phyloP scores from a whole-genome alignment of 2,888 invertebrate species.

The Brenthis daphne region DNA sequence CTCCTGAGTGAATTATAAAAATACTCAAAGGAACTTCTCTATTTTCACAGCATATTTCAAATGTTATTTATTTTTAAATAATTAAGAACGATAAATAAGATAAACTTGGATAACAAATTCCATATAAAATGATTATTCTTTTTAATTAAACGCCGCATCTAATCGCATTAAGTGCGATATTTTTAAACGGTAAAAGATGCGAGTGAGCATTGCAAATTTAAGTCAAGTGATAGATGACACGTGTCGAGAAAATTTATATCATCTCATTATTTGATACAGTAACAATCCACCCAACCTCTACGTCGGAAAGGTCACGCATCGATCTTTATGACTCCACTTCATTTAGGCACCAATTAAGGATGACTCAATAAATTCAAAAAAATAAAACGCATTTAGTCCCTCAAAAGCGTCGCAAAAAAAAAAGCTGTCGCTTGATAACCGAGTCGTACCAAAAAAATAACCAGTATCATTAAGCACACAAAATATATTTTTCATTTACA shows the following conservation, averaged over 20 bases:
- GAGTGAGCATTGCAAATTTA: constrained; percentile 1
- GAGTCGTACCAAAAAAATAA: constrained; percentile 73
- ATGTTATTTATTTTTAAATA: background rate
- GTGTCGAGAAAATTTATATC: constrained; percentile 26
- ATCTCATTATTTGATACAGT: constrained; percentile 25
- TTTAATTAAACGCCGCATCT: constrained; percentile 16
- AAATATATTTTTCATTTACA: constrained; percentile 82
- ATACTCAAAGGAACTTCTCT: background rate
- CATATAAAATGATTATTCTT: background rate
- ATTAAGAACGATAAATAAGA: constrained; percentile 9
- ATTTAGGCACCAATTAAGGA: constrained; percentile 70
- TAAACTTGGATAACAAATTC: background rate
- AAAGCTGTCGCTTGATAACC: constrained; percentile 71
- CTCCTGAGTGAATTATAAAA: background rate
- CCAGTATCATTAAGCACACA: constrained; percentile 82
- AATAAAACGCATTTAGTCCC: constrained; percentile 57
- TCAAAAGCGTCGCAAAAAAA: constrained; percentile 65
- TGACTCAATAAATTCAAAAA: constrained; percentile 68
- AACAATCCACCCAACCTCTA: constrained; percentile 21
- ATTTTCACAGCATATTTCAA: background rate
- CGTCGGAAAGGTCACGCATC: constrained; percentile 38
- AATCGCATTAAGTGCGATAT: constrained; percentile 22
- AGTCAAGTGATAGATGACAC: constrained; percentile 28
- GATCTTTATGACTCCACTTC: constrained; percentile 56
- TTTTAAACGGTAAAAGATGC: constrained; percentile 16